Conservation (phyloP, 2,113 vertebrate genomes). For the Gambusia affinis region DNA sequence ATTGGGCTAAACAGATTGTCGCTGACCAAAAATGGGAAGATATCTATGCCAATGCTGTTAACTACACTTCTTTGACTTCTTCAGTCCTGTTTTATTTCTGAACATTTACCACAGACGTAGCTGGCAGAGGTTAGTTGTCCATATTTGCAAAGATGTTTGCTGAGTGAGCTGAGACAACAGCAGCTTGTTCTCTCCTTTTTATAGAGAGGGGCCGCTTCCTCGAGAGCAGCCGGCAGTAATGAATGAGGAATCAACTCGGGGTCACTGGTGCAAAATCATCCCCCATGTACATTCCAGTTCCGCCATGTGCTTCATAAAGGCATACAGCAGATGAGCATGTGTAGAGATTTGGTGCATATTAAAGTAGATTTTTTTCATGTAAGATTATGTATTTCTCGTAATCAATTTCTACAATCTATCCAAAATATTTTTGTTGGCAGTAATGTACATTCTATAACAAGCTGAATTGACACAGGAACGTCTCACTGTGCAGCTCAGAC, state of each 20-base stretch:
- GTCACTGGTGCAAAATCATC: slow-evolving; percentile 30
- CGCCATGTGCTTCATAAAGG: slow-evolving; percentile 22
- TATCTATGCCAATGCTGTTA: slow-evolving; percentile 37
- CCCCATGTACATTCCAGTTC: slow-evolving; percentile 46
- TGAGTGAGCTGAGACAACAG: slow-evolving; percentile 72
- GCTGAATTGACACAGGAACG: neutral
- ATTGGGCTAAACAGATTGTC: neutral
- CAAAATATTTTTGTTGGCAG: too few species aligned
- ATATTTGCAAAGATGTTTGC: slow-evolving; percentile 65
- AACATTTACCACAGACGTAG: slow-evolving; percentile 59
- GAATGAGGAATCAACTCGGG: slow-evolving; percentile 47
- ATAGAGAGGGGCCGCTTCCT: slow-evolving; percentile 46
- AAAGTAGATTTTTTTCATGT: neutral
- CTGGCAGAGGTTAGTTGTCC: slow-evolving; percentile 56
- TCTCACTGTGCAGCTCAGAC: neutral
- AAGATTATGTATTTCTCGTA: neutral
- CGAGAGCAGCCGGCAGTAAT: slow-evolving; percentile 56
- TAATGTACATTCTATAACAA: neutral
- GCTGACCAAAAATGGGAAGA: slow-evolving; percentile 20
- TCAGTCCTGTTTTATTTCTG: slow-evolving; percentile 77
- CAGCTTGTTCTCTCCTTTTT: slow-evolving; percentile 69
- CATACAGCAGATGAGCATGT: neutral
- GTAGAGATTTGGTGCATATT: neutral
- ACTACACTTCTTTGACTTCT: slow-evolving; percentile 57
- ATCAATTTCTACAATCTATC: neutral